These are phyloP conservation scores for Garrulus glandarius DNA, from an alignment of 2,797 vertebrate genomes.

Conservation along the genomic window DNA sequence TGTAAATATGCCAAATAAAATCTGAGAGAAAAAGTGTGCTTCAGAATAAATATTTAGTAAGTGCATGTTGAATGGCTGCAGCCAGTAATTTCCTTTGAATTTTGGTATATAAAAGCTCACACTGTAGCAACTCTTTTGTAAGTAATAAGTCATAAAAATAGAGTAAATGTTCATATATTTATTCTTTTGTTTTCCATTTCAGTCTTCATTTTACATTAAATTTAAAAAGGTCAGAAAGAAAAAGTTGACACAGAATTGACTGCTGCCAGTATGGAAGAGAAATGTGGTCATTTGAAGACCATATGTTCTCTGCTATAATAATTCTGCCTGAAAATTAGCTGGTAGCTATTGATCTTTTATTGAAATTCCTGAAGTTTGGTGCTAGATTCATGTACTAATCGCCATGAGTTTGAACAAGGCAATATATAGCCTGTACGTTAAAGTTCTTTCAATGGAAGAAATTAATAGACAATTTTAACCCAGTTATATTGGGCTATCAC, in stretches of 20 bases:
- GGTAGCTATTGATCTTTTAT: neutral
- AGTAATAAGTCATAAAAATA: neutral
- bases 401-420: neutral
- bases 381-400: neutral
- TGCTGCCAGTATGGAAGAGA: neutral
- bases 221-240: neutral
- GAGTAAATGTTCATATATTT: neutral
- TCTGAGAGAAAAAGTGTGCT: neutral
- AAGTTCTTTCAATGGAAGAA: neutral
- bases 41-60: neutral
- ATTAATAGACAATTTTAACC: neutral
- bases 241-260: neutral
- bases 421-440: neutral
- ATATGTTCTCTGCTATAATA: neutral
- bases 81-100: neutral
- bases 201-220: neutral
- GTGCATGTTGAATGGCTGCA: neutral
- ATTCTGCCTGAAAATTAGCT: neutral
- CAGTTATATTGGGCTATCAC: neutral
- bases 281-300: slow-evolving; percentile 9
- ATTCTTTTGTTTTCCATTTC: neutral
- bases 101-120: neutral
- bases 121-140: neutral
- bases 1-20: neutral
- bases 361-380: neutral